Percentiles rank a stretch among this genome's conserved stretches.
Conservation (phyloP, 2,113 vertebrate genomes). For the Lichenostomus cassidix region DNA sequence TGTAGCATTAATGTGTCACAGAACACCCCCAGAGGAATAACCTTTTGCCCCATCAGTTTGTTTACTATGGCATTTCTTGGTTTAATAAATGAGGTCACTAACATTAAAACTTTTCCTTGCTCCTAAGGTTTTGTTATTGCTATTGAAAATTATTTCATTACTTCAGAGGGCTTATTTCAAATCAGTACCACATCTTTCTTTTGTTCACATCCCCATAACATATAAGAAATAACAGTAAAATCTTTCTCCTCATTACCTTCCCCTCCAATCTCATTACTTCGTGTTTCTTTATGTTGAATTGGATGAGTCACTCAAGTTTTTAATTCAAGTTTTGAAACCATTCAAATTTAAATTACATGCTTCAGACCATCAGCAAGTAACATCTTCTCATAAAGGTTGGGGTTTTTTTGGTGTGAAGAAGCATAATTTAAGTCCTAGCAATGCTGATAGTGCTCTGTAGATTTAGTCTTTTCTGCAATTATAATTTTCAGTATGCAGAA, state of each 20-base stretch:
- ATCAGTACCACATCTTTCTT: not conserved
- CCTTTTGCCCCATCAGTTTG: not conserved
- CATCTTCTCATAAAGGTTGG: not conserved
- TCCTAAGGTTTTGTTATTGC: not conserved
- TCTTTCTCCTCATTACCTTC: not conserved
- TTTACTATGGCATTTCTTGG: not conserved
- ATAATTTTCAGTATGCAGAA: not conserved
- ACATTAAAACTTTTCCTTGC: not conserved
- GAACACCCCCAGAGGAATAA: not conserved
- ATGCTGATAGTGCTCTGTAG: not conserved
- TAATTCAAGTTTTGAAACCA: not conserved
- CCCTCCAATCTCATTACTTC: not conserved
- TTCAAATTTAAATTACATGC: not conserved
- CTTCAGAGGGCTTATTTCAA: conserved; percentile 12
- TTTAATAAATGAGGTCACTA: not conserved
- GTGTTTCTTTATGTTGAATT: not conserved
- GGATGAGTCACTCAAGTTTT: not conserved
- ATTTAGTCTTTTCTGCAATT: not conserved
- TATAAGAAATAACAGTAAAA: not conserved
- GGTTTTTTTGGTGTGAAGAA: not conserved
- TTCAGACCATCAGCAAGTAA: not conserved
- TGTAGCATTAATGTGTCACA: not conserved
- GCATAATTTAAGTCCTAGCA: not conserved
- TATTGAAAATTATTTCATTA: conserved; percentile 17
- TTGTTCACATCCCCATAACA: not conserved